Evolutionary conservation across 2,888 invertebrate species (phyloP), one percentile per base, ranked within the genome.

Genomic region (Oligia fasciuncula): DNA sequence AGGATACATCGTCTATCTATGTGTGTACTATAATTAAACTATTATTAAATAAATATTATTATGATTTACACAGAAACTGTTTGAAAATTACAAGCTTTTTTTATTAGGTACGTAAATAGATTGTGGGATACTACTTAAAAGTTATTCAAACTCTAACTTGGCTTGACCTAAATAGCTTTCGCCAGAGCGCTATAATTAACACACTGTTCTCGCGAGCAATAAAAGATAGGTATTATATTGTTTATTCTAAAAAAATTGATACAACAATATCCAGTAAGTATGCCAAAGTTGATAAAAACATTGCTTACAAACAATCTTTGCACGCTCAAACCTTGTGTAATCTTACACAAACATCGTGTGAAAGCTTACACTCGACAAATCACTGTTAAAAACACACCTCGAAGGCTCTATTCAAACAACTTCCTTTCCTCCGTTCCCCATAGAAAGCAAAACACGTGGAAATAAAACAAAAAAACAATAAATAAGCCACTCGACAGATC

Each of bases 401-500:
- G 3, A 57, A 60, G 29, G 9, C n/a, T 66, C 19, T 14, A 19
- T 80, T 51, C 14, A 67, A 51, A 35, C 1, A 1, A 46, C 6
- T 54, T 19, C 35, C n/a, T 4, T 43, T 29, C 19, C 29, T 65
- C 11, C 35, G 49, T n/a, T n/a, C 9, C 2, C 8, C 1, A 54
- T 19, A 6, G 1, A 81, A 57, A 60, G 40, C 19, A 67, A 73
- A 76, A 60, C 6, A 67, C 14, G 63, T n/a, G 14, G 54, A 80
- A 74, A 76, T 66, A 77, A 60, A 81, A 84, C 17, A 66, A 68
- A 76, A 74, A 75, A 69, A 66, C 35, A 67, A 86, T 66, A 83
- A 84, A 83, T 73, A 82, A 81, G 62, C 78, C 73, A 65, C 65
- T 73, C 63, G 77, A 51, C 40, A 82, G 71, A 84, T 84, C 76